Evolutionary conservation across 30 jellyfish, hydroid and myxozoan genomes (phyloP).

Genomic region (Cassiopea andromeda): DNA sequence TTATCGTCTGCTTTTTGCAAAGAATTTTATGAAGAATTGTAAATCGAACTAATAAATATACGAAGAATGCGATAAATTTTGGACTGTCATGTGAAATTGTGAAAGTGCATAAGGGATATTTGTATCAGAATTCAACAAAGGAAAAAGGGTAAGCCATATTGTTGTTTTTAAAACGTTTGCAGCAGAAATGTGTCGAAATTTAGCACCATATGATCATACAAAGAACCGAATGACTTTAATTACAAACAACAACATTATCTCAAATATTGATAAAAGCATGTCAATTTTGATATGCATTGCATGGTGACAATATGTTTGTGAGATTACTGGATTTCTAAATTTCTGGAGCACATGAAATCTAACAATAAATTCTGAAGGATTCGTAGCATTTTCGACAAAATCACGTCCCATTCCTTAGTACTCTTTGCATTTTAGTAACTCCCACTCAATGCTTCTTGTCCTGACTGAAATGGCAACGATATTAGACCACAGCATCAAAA

Average conservation of each 20-base stretch:
- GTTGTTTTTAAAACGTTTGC: neutral
- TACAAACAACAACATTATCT: neutral
- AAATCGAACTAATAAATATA: conserved; percentile 28
- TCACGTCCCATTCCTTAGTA: too few relatives aligned
- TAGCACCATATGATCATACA: neutral
- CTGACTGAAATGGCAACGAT: too few relatives aligned
- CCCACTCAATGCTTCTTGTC: too few relatives aligned
- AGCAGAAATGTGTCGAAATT: neutral
- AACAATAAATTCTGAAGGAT: neutral
- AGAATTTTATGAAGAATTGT: conserved; percentile 2
- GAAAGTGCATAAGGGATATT: neutral
- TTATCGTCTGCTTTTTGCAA: conserved; percentile 21
- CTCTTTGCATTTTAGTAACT: too few relatives aligned
- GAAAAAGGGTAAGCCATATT: neutral
- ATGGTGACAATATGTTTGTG: neutral
- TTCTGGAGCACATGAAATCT: too few relatives aligned
- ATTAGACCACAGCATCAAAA: too few relatives aligned
- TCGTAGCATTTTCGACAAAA: too few relatives aligned
- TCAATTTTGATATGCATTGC: neutral
- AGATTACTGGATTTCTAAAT: neutral
- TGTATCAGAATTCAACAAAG: neutral
- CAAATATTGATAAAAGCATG: neutral
- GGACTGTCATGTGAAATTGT: neutral
- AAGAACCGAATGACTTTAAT: neutral
- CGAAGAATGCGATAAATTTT: neutral